Conservation (phyloP, 2,888 invertebrate genomes). For the Nymphalis urticae region DNA sequence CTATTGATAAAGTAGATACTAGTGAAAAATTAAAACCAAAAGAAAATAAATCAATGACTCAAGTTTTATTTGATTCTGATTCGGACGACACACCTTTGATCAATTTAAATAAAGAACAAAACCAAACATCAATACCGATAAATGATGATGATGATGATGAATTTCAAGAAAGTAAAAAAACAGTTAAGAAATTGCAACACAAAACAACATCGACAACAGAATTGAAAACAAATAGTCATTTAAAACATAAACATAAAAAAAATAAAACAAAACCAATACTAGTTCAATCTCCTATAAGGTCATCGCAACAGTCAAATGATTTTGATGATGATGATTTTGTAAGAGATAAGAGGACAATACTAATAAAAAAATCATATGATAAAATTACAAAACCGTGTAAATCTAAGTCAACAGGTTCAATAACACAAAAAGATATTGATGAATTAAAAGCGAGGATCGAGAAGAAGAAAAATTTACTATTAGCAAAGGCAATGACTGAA, state of each 20-base stretch:
- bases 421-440: constrained; percentile 71
- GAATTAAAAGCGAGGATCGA: constrained; percentile 67
- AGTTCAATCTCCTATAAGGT: constrained; percentile 39
- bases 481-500: constrained; percentile 62
- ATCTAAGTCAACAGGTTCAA: constrained; percentile 73
- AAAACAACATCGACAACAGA: constrained; percentile 48
- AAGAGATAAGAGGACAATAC: constrained; percentile 61
- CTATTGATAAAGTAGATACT: constrained; percentile 28
- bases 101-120: constrained; percentile 51
- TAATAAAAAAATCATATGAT: constrained; percentile 63
- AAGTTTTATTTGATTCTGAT: constrained; percentile 62
- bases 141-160: constrained; percentile 56
- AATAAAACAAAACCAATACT: constrained; percentile 27
- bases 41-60: constrained; percentile 43
- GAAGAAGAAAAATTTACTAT: constrained; percentile 64
- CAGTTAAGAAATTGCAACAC: constrained; percentile 44
- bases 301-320: constrained; percentile 46
- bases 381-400: constrained; percentile 62
- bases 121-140: constrained; percentile 12
- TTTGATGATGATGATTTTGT: constrained; percentile 69
- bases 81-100: constrained; percentile 65
- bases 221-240: constrained; percentile 38
- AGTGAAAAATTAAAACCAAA: constrained; percentile 32
- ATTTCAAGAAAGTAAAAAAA: constrained; percentile 48
- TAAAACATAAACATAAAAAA: constrained; percentile 34